Conservation (phyloP, 1,140 invertebrate species). For the Aculops lycopersici region DNA sequence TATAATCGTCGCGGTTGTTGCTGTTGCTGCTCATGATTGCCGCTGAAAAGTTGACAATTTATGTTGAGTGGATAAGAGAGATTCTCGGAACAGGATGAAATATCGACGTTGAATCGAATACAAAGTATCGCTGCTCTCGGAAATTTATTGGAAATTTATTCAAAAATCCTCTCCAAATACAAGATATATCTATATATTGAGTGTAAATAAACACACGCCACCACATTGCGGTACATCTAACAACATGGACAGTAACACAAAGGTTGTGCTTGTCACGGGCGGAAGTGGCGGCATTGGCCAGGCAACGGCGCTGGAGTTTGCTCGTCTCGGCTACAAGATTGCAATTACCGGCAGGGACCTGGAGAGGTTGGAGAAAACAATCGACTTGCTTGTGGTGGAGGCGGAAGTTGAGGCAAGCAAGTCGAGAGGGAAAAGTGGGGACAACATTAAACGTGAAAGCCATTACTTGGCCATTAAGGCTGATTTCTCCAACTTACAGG, state of each 20-base stretch:
- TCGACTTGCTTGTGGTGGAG: not conserved
- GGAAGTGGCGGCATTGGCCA: conserved; percentile 50
- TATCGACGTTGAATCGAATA: no score
- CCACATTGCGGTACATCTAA: not conserved
- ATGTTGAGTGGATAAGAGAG: no score
- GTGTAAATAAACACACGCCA: not conserved
- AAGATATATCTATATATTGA: not conserved
- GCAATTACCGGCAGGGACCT: conserved; percentile 36
- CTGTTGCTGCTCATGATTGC: no score
- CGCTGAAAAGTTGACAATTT: no score
- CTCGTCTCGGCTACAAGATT: conserved; percentile 31
- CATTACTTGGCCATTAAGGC: conserved; percentile 22
- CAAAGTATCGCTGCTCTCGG: no score
- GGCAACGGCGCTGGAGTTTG: conserved; percentile 36
- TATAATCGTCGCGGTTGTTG: no score
- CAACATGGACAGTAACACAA: not conserved
- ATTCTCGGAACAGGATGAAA: no score
- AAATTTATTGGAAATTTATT: no score
- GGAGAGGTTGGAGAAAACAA: conserved; percentile 18
- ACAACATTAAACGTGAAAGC: not conserved
- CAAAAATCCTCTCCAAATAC: not conserved
- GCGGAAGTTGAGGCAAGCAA: conserved; percentile 26
- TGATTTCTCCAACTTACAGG: conserved; percentile 44
- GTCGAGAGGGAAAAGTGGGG: conserved; percentile 19
- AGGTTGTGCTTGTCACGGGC: not conserved